A percentile compares a stretch with the other conserved stretches of the same genome.
These are phyloP conservation scores for Alloscopus bannaensis DNA, from an alignment of 2,888 invertebrate species.

Conservation along the genomic window DNA sequence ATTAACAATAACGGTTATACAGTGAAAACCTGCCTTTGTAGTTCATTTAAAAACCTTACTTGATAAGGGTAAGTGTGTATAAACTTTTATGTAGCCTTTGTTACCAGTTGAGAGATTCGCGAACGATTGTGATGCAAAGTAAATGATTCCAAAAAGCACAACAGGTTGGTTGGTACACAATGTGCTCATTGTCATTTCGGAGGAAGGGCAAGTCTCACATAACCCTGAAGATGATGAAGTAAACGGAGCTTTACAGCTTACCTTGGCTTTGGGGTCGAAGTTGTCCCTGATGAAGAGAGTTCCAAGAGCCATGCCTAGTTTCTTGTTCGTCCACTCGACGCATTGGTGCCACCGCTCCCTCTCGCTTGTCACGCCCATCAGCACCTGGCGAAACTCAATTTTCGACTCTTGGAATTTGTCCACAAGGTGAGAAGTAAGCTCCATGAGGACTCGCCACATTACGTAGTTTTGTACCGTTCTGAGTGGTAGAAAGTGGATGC, in stretches of 20 bases:
- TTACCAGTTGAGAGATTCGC: no score
- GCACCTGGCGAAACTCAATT: conserved; percentile 83
- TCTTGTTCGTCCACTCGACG: conserved; percentile 91
- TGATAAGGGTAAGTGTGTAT: no score
- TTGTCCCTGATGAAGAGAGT: conserved; percentile 89
- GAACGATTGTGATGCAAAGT: no score
- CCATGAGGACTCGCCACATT: conserved; percentile 86
- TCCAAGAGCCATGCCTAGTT: conserved; percentile 90
- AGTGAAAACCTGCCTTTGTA: no score
- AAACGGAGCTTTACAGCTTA: conserved; percentile 73
- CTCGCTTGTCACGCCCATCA: conserved; percentile 85
- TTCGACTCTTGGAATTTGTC: conserved; percentile 85
- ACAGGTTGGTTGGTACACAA: no score
- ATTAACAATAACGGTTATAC: no score
- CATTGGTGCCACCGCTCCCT: conserved; percentile 86
- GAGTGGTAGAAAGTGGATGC: neutral
- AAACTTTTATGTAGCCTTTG: no score
- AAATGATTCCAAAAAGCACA: no score
- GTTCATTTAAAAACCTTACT: no score
- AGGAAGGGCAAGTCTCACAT: conserved; percentile 12
- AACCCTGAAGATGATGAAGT: conserved; percentile 14
- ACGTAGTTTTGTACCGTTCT: conserved; percentile 83
- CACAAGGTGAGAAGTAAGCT: conserved; percentile 84
- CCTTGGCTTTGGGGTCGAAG: conserved; percentile 89
- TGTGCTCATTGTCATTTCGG: no score